These are phyloP conservation scores for Molorchus minor DNA, from an alignment of 2,888 invertebrate genomes.

Conservation along the genomic window DNA sequence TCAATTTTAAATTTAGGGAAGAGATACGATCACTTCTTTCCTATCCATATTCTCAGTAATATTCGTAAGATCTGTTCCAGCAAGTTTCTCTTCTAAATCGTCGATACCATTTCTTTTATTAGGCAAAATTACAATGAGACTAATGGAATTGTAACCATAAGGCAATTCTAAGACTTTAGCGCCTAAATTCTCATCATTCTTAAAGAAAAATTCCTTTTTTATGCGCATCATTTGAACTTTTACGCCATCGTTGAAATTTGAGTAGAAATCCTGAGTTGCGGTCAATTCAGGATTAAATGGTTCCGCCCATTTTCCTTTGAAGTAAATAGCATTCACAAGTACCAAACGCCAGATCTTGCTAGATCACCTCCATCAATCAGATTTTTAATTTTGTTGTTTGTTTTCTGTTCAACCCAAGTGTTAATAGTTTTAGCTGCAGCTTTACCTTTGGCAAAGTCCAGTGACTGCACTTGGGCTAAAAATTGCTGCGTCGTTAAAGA, in stretches of 20 bases:
- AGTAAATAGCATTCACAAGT: constrained; percentile 86
- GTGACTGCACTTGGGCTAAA: constrained; percentile 68
- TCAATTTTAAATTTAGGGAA: constrained; percentile 88
- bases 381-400: constrained; percentile 83
- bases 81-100: constrained; percentile 70
- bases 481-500: constrained; percentile 70
- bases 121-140: constrained; percentile 81
- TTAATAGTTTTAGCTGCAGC: constrained; percentile 74
- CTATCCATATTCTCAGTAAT: constrained; percentile 63
- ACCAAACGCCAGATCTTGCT: constrained; percentile 70
- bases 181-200: constrained; percentile 64
- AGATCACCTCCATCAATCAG: constrained; percentile 72
- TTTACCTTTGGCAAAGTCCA: constrained; percentile 69
- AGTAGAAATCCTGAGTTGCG: constrained; percentile 70
- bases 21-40: constrained; percentile 71
- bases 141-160: constrained; percentile 74
- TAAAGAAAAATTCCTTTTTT: constrained; percentile 66
- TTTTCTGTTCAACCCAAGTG: constrained; percentile 80
- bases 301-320: constrained; percentile 79
- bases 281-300: constrained; percentile 73
- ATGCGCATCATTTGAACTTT: constrained; percentile 79
- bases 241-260: constrained; percentile 65
- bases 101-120: constrained; percentile 71
- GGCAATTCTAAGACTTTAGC: constrained; percentile 77
- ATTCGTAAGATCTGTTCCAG: constrained; percentile 65